These are phyloP conservation scores for Agrilus cyanescens DNA, from an alignment of 2,888 invertebrate genomes.

Conservation along the genomic window DNA sequence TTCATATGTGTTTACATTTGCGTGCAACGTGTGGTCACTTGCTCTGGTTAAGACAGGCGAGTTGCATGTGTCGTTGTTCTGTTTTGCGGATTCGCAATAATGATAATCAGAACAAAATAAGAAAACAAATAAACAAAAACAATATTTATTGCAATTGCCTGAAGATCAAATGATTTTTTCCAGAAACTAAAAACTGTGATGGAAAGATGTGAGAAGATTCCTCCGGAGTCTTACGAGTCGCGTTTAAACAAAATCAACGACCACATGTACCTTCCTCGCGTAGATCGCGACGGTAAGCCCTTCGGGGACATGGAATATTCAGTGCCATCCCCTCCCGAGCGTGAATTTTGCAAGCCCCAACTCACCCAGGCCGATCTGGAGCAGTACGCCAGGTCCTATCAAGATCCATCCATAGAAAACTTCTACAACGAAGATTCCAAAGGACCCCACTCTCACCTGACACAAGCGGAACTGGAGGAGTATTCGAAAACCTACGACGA, in stretches of 20 bases:
- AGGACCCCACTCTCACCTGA: slow-evolving; percentile 15
- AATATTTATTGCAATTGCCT: too few relatives aligned
- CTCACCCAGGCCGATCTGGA: slow-evolving; percentile 57
- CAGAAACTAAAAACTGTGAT: slow-evolving; percentile 56
- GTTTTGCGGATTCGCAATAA: too few relatives aligned
- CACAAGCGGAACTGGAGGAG: slow-evolving; percentile 26
- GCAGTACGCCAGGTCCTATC: slow-evolving; percentile 54
- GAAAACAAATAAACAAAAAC: too few relatives aligned
- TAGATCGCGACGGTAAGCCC: slow-evolving; percentile 51
- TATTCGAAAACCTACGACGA: slow-evolving; percentile 52
- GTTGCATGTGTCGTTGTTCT: too few relatives aligned
- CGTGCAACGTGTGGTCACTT: too few relatives aligned
- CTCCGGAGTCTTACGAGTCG: slow-evolving; percentile 44
- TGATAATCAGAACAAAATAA: too few relatives aligned
- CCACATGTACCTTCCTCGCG: slow-evolving; percentile 41
- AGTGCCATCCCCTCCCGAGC: slow-evolving; percentile 58
- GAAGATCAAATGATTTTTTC: slow-evolving; percentile 13
- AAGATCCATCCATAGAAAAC: slow-evolving; percentile 30
- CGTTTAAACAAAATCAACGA: slow-evolving; percentile 35
- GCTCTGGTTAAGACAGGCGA: too few relatives aligned
- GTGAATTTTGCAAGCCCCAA: slow-evolving; percentile 40
- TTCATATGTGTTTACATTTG: too few relatives aligned
- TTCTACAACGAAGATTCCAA: slow-evolving; percentile 22
- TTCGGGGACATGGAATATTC: slow-evolving; percentile 52
- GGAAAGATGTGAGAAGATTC: slow-evolving; percentile 55